Evolutionary conservation across 2,797 vertebrate species (phyloP).

Genomic region (Gambusia yucatana): DNA sequence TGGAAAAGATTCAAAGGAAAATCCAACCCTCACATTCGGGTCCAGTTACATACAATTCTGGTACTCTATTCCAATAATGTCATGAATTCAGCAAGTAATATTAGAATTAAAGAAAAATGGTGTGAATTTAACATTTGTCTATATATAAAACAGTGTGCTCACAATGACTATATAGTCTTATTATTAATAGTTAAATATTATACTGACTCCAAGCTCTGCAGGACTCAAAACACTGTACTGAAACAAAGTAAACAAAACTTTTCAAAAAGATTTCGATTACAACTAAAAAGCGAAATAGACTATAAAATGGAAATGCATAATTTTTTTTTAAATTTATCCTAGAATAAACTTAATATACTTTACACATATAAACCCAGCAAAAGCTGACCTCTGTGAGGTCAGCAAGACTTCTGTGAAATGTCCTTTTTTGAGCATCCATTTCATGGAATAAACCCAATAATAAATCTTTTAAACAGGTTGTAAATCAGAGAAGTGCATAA

Average conservation of each 20-base stretch:
- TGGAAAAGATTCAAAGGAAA: background rate
- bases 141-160: background rate
- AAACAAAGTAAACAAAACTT: background rate
- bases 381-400: background rate
- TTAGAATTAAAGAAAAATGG: background rate
- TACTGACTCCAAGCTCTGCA: background rate
- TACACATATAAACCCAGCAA: background rate
- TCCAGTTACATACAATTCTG: background rate
- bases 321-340: background rate
- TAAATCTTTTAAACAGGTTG: background rate
- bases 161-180: background rate
- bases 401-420: background rate
- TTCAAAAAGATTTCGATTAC: background rate
- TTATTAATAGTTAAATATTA: background rate
- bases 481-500: slow-evolving; percentile 14
- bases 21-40: background rate
- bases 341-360: background rate
- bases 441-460: background rate
- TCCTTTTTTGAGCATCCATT: background rate
- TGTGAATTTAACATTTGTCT: background rate
- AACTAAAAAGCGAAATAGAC: background rate
- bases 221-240: background rate
- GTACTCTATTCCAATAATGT: background rate
- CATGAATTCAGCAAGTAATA: background rate
- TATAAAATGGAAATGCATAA: background rate